These are phyloP conservation scores for Lasius fuliginosus DNA, from an alignment of 2,888 invertebrate genomes.

Conservation along the genomic window DNA sequence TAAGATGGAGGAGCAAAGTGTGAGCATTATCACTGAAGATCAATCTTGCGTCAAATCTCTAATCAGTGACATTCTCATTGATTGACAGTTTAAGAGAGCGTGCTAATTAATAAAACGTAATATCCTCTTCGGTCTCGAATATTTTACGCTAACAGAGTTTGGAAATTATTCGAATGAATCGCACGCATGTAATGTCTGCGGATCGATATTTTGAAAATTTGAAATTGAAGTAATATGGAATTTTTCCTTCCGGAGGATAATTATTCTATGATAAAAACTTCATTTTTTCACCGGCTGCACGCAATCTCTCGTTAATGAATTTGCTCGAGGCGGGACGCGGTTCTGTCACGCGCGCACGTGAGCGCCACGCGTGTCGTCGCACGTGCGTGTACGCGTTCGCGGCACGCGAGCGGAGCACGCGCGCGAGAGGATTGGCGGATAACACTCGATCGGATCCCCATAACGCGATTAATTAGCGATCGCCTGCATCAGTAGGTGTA, in stretches of 20 bases:
- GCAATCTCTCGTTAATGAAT: neutral
- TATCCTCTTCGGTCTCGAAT: too few species aligned
- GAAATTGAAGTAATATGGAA: too few species aligned
- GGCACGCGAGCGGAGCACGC: neutral
- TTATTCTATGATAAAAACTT: conserved; percentile 10
- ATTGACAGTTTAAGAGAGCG: too few species aligned
- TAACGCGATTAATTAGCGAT: conserved; percentile 66
- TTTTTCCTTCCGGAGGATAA: neutral
- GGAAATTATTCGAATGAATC: too few species aligned
- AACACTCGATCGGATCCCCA: conserved; percentile 23
- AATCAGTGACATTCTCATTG: too few species aligned
- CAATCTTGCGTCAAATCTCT: too few species aligned
- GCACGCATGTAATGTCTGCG: too few species aligned
- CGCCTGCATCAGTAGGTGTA: conserved; percentile 22
- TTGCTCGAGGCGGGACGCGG: conserved; percentile 33
- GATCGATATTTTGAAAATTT: too few species aligned
- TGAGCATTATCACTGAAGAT: too few species aligned
- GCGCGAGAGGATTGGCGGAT: conserved; percentile 8
- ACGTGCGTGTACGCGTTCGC: neutral
- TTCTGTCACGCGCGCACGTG: conserved; percentile 49
- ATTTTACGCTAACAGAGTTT: too few species aligned
- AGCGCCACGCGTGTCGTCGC: conserved; percentile 49
- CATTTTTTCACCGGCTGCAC: neutral
- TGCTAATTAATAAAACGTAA: too few species aligned
- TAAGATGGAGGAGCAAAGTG: too few species aligned